phyloP scores from a whole-genome alignment of 2,888 invertebrate genomes.

The Ommatoiulus sabulosus region DNA sequence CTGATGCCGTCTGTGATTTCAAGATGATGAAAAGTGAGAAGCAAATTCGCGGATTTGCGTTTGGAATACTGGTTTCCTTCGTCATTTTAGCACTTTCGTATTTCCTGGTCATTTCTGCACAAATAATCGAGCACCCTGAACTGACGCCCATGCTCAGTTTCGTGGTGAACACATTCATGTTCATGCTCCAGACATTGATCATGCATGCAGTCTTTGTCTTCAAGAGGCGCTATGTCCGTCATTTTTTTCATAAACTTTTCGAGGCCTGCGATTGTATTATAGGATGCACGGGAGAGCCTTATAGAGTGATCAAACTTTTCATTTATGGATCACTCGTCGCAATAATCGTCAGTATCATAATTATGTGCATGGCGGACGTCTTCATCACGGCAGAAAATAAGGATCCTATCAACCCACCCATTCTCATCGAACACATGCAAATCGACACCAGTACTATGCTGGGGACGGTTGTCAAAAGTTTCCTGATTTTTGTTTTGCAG shows the following conservation, averaged over 20 bases:
- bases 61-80: background rate
- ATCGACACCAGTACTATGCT: background rate
- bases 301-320: background rate
- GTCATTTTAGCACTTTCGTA: background rate
- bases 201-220: background rate
- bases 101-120: background rate
- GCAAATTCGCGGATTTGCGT: background rate
- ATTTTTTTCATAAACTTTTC: background rate
- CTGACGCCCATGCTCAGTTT: background rate
- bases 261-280: background rate
- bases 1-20: background rate
- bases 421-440: background rate
- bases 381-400: background rate
- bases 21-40: background rate
- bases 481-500: background rate
- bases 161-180: background rate
- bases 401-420: background rate
- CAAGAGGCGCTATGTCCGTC: background rate
- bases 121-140: background rate
- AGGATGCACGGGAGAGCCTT: background rate
- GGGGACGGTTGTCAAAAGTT: background rate
- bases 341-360: background rate
- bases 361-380: background rate
- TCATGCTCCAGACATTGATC: background rate
- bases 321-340: background rate